Base-by-base conservation (phyloP, 2,797 vertebrate genomes). In the Acipenser oxyrinchus region DNA sequence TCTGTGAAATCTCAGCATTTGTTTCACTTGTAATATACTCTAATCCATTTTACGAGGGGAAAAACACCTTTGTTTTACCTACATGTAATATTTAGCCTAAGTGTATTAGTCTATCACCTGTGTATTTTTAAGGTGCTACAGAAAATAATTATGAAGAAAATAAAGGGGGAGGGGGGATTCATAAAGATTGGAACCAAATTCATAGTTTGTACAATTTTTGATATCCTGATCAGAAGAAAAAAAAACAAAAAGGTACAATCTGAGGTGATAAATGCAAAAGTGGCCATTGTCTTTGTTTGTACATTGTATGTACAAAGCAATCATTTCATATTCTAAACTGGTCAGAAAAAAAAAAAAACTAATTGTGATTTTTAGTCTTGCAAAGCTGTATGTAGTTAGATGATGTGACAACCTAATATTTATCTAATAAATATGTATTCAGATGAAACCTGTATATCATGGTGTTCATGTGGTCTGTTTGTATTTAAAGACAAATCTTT, bases 341-440 rank as follows among this genome's bases (percentile, higher is more conserved):
- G 91, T 96, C 93, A 91, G 87, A 95, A 92, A 86, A 37, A 37
- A 82, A 83, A 85, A 78, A 71, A 81, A 93, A 93, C 90, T 93
- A 92, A 91, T 95, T 95, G 95, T 97, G 94, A 93, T 96, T 96
- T 96, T 94, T 96, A 95, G 93, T 97, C 94, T 95, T 95, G 94
- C 93, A 95, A 92, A 96, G 92, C 90, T 95, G 93, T 96, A 95
- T 95, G 93, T 95, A 96, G 95, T 93, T 96, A 96, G 94, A 95
- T 92, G 91, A 95, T 92, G 95, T 96, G 94, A 95, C 93, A 93
- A 91, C 93, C 92, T 96, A 95, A 96, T 97, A 98, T 98, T 96
- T 98, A 98, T 96, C 94, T 96, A 98, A 97, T 97, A 98, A 98
- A 98, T 96, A 96, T 95, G 94, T 95, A 95, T 95, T 95, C 94